phyloP scores from a whole-genome alignment of 53 echinoderm and acorn worm genomes.

The Glandiceps talaboti region DNA sequence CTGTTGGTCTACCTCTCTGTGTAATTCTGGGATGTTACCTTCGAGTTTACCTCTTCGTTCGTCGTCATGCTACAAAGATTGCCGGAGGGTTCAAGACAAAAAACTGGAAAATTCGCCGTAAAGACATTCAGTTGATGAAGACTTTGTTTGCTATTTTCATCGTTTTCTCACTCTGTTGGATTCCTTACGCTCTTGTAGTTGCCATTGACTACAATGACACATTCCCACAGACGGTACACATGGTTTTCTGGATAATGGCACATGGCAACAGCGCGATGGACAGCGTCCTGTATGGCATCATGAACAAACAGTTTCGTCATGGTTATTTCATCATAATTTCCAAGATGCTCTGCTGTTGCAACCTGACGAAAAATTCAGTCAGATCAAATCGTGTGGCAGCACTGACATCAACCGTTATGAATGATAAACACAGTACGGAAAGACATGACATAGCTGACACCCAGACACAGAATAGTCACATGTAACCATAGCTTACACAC shows the following conservation, averaged over 20 bases:
- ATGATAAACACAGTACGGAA: too few species aligned
- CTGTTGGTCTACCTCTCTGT: conserved; percentile 37
- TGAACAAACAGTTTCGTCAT: conserved; percentile 29
- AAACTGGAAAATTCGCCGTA: background rate
- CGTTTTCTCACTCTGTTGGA: conserved; percentile 48
- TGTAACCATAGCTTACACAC: too few species aligned
- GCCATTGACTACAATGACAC: conserved; percentile 28
- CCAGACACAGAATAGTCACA: too few species aligned
- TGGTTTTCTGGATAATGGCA: conserved; percentile 38
- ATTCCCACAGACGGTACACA: conserved; percentile 43
- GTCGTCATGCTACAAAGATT: background rate
- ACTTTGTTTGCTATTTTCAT: conserved; percentile 49
- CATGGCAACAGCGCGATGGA: conserved; percentile 55
- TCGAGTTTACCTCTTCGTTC: background rate
- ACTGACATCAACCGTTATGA: too few species aligned
- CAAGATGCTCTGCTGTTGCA: background rate
- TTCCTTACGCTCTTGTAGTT: conserved; percentile 50
- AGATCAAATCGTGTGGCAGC: too few species aligned
- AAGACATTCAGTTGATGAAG: conserved; percentile 36
- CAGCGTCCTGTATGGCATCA: conserved; percentile 55
- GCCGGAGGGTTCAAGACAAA: background rate
- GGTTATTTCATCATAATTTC: conserved; percentile 7
- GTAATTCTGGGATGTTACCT: conserved; percentile 38
- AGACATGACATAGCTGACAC: too few species aligned
- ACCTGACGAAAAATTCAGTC: background rate